Base-by-base conservation (phyloP, 2,888 invertebrate genomes). In the Brenthis hecate region DNA sequence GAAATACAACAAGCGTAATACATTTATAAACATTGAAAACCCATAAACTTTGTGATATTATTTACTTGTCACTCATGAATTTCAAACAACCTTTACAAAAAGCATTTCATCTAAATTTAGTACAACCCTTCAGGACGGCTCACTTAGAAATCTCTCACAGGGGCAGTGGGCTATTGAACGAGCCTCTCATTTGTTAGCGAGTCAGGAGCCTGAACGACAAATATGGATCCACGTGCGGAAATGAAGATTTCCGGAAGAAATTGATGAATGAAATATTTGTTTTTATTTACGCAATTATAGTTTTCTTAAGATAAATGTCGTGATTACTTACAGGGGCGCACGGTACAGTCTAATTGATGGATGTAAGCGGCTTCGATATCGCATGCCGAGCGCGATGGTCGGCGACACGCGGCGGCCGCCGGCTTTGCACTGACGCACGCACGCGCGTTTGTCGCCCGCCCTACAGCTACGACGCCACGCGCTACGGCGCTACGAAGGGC, bases 111-210 rank as follows among this genome's bases (percentile, higher is more conserved):
- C 66, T 65, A 58, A 82, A 83, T 84, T 85, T 81, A 85, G 82
- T 81, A 82, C 86, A 88, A 89, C 89, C 90, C 90, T 91, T 90
- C 83, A 86, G 79, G 75, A 79, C 78, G 79, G 80, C 79, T 81
- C 79, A 78, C 85, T 86, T 82, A 81, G 82, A 85, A 85, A 82
- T 82, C 86, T 86, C 87, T 91, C 84, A 92, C 88, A 92, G 92
- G 92, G 92, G 92, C 92, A 92, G 86, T 92, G 90, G 92, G 92
- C 91, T 92, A 92, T 92, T 87, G 91, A 92, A 90, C 90, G 89
- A 83, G 86, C 83, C 88, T 85, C 84, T 89, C 88, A 89, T 89
- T 89, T 89, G 87, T 88, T 85, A 86, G 84, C 86, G 88, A 86
- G 87, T 85, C 83, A 83, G 77, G 80, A 85, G 78, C 83, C 83